These are phyloP conservation scores for Elysia crispata DNA, from an alignment of 2,888 invertebrate genomes.

Conservation along the genomic window DNA sequence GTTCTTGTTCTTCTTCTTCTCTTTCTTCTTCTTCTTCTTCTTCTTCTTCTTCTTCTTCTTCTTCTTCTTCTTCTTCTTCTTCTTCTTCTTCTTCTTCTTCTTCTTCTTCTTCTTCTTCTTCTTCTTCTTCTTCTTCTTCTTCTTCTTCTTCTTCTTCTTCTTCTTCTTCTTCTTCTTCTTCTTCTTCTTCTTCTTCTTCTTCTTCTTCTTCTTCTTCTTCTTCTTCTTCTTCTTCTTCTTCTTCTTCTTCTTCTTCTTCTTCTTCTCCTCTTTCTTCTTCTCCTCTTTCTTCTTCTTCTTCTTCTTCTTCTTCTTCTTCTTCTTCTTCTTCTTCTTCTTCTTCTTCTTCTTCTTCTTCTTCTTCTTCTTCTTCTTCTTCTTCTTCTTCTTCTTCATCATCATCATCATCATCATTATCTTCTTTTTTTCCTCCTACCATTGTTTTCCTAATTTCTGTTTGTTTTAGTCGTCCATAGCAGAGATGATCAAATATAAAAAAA, in stretches of 20 bases:
- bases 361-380: too few relatives aligned
- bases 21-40: conserved; percentile 2
- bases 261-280: not conserved
- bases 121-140: not conserved
- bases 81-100: not conserved
- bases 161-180: not conserved
- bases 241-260: not conserved
- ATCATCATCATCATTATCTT: too few relatives aligned
- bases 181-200: not conserved
- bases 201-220: not conserved
- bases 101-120: conserved; percentile 10
- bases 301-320: too few relatives aligned
- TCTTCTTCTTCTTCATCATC: too few relatives aligned
- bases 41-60: not conserved
- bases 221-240: too few relatives aligned
- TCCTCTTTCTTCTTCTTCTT: too few relatives aligned
- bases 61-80: not conserved
- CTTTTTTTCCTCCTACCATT: too few relatives aligned
- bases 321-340: too few relatives aligned
- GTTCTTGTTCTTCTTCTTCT: not conserved
- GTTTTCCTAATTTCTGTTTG: too few relatives aligned
- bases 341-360: too few relatives aligned
- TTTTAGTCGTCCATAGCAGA: too few relatives aligned
- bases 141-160: not conserved
- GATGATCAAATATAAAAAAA: too few relatives aligned